Conservation (phyloP, 2,113 vertebrate genomes). For the Camarhynchus parvulus region DNA sequence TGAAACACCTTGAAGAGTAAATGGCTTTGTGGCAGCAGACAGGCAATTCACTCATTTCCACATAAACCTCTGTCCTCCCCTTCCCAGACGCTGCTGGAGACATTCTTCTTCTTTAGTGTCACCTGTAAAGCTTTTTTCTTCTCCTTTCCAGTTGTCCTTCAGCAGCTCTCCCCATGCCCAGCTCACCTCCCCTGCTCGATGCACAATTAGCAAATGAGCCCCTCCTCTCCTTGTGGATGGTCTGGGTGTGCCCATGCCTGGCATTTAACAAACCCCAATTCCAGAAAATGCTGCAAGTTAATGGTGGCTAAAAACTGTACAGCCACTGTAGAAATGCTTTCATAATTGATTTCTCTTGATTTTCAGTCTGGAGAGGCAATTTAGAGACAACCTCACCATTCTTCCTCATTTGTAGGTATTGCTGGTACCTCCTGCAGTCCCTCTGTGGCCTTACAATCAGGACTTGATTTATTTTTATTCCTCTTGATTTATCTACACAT, state of each 20-base stretch:
- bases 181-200: rapidly evolving
- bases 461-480: neutral
- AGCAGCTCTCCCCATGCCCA: neutral
- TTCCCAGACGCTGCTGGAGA: neutral
- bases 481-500: neutral
- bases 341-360: neutral
- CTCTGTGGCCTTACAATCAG: neutral
- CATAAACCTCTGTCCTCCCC: neutral
- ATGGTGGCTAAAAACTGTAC: neutral
- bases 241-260: rapidly evolving
- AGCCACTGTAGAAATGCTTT: neutral
- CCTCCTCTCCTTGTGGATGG: neutral
- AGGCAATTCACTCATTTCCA: neutral
- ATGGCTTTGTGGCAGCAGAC: neutral
- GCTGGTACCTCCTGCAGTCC: neutral
- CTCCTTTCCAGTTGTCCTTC: neutral
- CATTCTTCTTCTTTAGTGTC: neutral
- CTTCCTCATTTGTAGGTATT: neutral
- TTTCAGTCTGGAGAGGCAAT: neutral
- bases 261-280: neutral
- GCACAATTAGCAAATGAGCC: neutral
- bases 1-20: neutral
- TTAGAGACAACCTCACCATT: neutral
- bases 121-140: neutral
- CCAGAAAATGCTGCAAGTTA: neutral